A percentile compares a stretch with the other conserved stretches of the same genome.
These are phyloP conservation scores for Rousettus leschenaultii DNA, from an alignment of 2,113 vertebrate species.

Conservation along the genomic window DNA sequence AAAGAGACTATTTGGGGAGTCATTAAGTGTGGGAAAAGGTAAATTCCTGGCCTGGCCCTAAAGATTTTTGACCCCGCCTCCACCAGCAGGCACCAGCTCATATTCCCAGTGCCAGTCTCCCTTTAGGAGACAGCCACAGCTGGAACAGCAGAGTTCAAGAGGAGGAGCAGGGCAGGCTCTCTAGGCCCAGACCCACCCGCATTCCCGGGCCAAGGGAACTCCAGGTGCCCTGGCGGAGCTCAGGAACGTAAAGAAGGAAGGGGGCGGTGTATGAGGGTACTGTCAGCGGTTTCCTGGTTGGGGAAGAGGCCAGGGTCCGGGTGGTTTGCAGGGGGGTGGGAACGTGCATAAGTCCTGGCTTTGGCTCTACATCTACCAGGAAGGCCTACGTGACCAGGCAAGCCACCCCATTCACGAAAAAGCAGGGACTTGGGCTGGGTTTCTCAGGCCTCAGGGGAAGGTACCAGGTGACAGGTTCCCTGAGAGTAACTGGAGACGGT, in stretches of 20 bases:
- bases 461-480: slow-evolving; percentile 43
- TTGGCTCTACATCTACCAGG: not conserved
- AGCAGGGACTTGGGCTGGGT: not conserved
- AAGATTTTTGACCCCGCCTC: not conserved
- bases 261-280: not conserved
- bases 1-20: slow-evolving; percentile 42
- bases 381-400: not conserved
- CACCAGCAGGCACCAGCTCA: not conserved
- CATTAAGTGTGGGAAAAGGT: not conserved
- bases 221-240: slow-evolving; percentile 36
- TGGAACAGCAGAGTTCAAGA: slow-evolving; percentile 22
- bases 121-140: slow-evolving; percentile 17
- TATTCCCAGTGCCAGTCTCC: not conserved
- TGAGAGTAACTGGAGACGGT: slow-evolving; percentile 27
- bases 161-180: slow-evolving; percentile 23
- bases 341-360: not conserved
- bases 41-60: not conserved
- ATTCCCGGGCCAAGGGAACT: not conserved
- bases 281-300: not conserved
- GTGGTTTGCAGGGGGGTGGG: not conserved
- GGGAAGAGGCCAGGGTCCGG: not conserved
- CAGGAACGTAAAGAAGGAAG: not conserved
- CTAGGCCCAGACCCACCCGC: slow-evolving; percentile 62
- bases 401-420: not conserved
- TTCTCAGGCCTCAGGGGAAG: slow-evolving; percentile 43